phyloP scores from a whole-genome alignment of 2,888 invertebrate species.

The Mythimna pallens region DNA sequence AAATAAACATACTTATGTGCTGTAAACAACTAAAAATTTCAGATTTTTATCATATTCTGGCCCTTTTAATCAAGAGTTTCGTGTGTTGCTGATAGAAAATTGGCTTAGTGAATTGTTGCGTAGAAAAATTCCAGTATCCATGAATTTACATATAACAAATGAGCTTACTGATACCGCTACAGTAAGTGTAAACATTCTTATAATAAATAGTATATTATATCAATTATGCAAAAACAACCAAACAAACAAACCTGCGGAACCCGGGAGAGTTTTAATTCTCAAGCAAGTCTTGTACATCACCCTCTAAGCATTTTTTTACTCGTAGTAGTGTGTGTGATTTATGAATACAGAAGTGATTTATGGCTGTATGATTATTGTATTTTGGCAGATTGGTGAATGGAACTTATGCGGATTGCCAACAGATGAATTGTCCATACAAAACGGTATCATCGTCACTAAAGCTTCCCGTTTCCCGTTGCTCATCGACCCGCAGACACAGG shows the following conservation, averaged over 20 bases:
- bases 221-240: not conserved
- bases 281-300: no score
- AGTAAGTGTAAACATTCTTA: constrained; percentile 68
- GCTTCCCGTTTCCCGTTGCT: constrained; percentile 95
- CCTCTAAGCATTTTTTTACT: no score
- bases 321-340: not conserved
- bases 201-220: not conserved
- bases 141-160: constrained; percentile 94
- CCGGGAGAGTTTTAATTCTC: no score
- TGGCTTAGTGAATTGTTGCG: constrained; percentile 93
- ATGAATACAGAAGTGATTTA: not conserved
- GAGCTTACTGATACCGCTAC: constrained; percentile 95
- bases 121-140: constrained; percentile 94
- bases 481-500: constrained; percentile 97
- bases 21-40: constrained; percentile 43
- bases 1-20: not conserved
- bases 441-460: constrained; percentile 97
- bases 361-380: constrained; percentile 66
- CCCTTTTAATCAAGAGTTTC: constrained; percentile 97
- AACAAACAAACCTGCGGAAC: no score
- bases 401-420: constrained; percentile 97
- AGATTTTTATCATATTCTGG: constrained; percentile 96
- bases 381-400: constrained; percentile 94
- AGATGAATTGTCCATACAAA: constrained; percentile 97
- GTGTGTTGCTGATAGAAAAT: constrained; percentile 91